A percentile compares a stretch with the other conserved stretches of the same genome.
phyloP scores from a whole-genome alignment of 1,140 invertebrate species.

The Prorops nasuta region DNA sequence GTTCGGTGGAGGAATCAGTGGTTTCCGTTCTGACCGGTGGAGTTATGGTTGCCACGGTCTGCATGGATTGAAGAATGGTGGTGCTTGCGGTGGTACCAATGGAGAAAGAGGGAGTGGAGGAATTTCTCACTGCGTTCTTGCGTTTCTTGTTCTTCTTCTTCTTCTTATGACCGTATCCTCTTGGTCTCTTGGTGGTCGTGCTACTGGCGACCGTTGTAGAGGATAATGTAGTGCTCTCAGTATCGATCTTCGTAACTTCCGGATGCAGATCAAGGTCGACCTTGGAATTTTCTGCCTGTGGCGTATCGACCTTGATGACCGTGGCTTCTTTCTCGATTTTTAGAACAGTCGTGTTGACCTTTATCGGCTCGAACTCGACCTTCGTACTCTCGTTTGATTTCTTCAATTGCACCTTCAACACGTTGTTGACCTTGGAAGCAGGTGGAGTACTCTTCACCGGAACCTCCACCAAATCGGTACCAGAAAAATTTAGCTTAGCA shows the following conservation, averaged over 20 bases:
- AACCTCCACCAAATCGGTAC: constrained; percentile 13
- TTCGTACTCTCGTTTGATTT: constrained; percentile 39
- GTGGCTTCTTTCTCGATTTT: constrained; percentile 40
- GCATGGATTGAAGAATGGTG: not conserved
- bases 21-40: constrained; percentile 1
- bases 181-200: constrained; percentile 48
- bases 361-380: constrained; percentile 39
- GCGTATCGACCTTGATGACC: constrained; percentile 24
- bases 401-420: constrained; percentile 37
- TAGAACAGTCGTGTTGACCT: constrained; percentile 39
- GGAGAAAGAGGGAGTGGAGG: constrained; percentile 24
- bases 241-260: constrained; percentile 32
- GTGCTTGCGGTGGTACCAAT: not conserved
- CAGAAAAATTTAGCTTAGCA: constrained; percentile 14
- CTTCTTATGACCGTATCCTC: constrained; percentile 57
- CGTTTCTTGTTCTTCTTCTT: constrained; percentile 63
- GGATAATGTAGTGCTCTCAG: constrained; percentile 6
- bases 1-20: constrained; percentile 9
- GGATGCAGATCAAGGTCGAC: constrained; percentile 43
- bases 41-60: not conserved
- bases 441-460: constrained; percentile 21
- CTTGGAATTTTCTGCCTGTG: constrained; percentile 20
- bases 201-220: constrained; percentile 47
- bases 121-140: too few species aligned
- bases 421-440: constrained; percentile 34